Percentiles rank a stretch among this genome's conserved stretches.
Conservation (phyloP, 2,113 vertebrate species). For the Sapajus apella region DNA sequence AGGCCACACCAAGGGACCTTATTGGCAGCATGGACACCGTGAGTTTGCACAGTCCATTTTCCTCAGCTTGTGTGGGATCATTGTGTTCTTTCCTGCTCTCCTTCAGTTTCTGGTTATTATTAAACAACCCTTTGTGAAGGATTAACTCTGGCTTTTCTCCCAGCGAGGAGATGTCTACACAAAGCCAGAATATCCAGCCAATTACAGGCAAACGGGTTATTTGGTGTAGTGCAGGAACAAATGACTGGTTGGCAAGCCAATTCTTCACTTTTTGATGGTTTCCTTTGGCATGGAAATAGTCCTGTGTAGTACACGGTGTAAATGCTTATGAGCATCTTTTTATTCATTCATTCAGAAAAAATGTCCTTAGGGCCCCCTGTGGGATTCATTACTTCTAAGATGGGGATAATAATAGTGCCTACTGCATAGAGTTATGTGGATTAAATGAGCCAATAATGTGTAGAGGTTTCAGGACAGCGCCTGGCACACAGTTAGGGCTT, state of each 20-base stretch:
- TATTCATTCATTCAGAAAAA: slow-evolving; percentile 66
- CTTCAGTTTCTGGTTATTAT: slow-evolving; percentile 73
- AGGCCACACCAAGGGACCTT: not conserved
- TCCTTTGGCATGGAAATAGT: slow-evolving; percentile 26
- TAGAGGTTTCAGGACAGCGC: slow-evolving; percentile 6
- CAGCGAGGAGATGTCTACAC: slow-evolving; percentile 43
- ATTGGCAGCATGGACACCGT: not conserved
- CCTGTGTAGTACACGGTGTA: not conserved
- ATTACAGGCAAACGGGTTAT: slow-evolving; percentile 47
- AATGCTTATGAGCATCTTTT: slow-evolving; percentile 26
- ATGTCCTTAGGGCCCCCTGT: slow-evolving; percentile 56
- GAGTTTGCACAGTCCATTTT: not conserved
- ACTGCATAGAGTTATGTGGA: slow-evolving; percentile 36
- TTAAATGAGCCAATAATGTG: slow-evolving; percentile 53
- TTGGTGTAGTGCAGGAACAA: slow-evolving; percentile 56
- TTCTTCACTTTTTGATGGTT: slow-evolving; percentile 47
- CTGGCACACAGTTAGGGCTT: slow-evolving; percentile 13
- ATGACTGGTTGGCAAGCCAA: slow-evolving; percentile 14
- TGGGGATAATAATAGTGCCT: slow-evolving; percentile 42
- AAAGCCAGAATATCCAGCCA: slow-evolving; percentile 65
- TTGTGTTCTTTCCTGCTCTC: slow-evolving; percentile 45
- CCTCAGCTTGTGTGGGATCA: slow-evolving; percentile 37
- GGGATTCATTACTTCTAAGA: slow-evolving; percentile 58
- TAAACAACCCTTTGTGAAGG: slow-evolving; percentile 66
- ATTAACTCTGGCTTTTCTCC: slow-evolving; percentile 68